phyloP scores from a whole-genome alignment of 2,888 invertebrate genomes.

The Coenonympha arcania region DNA sequence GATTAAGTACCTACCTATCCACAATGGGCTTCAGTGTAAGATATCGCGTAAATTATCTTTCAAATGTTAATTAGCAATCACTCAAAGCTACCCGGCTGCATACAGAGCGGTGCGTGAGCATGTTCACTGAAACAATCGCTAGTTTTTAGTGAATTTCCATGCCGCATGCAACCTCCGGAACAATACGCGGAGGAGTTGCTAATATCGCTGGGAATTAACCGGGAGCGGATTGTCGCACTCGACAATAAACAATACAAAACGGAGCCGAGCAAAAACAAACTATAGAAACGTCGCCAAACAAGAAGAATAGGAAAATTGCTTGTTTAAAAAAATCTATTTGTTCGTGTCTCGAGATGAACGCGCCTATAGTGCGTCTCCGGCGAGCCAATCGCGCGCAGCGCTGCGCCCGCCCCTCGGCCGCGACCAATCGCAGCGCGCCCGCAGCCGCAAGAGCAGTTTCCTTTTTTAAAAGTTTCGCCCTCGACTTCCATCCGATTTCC shows the following conservation, averaged over 20 bases:
- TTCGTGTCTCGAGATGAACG: conserved; percentile 68
- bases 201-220: conserved; percentile 69
- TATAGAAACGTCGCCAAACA: conserved; percentile 67
- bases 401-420: conserved; percentile 57
- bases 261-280: conserved; percentile 67
- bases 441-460: conserved; percentile 67
- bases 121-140: conserved; percentile 59
- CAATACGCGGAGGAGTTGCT: conserved; percentile 58
- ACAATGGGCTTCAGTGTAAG: conserved; percentile 38
- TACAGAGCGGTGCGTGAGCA: conserved; percentile 40
- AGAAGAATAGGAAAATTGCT: conserved; percentile 75
- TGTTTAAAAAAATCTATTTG: conserved; percentile 74
- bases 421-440: conserved; percentile 54
- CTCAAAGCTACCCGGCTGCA: conserved; percentile 32
- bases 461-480: conserved; percentile 73
- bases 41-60: conserved; percentile 42
- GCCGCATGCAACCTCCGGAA: conserved; percentile 55
- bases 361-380: conserved; percentile 57
- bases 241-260: conserved; percentile 73
- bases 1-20: conserved; percentile 30
- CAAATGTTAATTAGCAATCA: conserved; percentile 58
- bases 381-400: conserved; percentile 58
- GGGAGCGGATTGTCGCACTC: conserved; percentile 68
- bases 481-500: conserved; percentile 73
- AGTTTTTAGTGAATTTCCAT: conserved; percentile 67